These are phyloP conservation scores for Heliconius himera DNA, from an alignment of 1,140 invertebrate species.

Conservation along the genomic window DNA sequence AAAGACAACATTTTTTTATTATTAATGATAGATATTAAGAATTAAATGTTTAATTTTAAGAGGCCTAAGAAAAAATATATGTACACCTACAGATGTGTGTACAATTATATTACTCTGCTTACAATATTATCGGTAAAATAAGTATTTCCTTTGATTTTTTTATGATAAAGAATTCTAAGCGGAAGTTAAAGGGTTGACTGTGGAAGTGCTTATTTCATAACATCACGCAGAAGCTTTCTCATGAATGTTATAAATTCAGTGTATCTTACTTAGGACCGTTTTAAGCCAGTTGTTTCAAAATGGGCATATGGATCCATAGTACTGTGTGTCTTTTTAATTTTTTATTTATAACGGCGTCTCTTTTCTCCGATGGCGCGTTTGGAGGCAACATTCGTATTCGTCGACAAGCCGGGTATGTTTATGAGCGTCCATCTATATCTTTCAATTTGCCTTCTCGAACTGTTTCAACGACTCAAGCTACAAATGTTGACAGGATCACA, in stretches of 20 bases:
- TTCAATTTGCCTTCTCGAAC: conserved; percentile 62
- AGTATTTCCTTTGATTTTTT: not conserved
- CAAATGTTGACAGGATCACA: conserved; percentile 62
- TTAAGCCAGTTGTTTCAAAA: conserved; percentile 41
- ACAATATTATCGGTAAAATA: too few species aligned
- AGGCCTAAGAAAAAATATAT: too few species aligned
- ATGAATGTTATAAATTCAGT: conserved; percentile 53
- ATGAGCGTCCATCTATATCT: conserved; percentile 61
- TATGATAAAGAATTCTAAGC: not conserved
- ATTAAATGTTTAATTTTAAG: too few species aligned
- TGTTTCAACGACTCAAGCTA: conserved; percentile 57
- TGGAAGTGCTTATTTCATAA: conserved; percentile 38
- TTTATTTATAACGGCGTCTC: conserved; percentile 15
- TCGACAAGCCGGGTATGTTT: conserved; percentile 68
- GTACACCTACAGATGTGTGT: too few species aligned
- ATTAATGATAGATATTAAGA: too few species aligned
- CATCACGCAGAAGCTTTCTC: conserved; percentile 29
- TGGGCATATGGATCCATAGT: conserved; percentile 39
- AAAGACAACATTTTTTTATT: too few species aligned
- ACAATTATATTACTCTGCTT: too few species aligned
- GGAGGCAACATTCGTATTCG: conserved; percentile 46
- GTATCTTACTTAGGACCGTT: conserved; percentile 35
- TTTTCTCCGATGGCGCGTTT: conserved; percentile 15
- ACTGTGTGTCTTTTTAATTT: conserved; percentile 30
- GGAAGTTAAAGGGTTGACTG: conserved; percentile 26